Conservation (phyloP, 1,140 invertebrate genomes). For the Drosophila littoralis region DNA sequence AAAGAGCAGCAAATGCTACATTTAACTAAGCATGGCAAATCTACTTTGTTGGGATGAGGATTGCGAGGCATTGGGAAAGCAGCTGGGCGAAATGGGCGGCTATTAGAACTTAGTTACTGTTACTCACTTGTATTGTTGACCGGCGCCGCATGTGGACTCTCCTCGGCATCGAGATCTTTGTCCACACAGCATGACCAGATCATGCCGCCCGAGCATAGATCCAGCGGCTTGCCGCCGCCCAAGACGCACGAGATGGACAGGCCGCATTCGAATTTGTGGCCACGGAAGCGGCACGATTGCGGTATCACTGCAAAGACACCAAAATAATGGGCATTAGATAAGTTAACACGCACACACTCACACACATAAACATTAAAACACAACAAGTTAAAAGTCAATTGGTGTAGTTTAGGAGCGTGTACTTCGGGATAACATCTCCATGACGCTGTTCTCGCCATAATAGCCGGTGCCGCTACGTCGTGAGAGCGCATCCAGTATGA, state of each 20-base stretch:
- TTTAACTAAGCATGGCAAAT: slow-evolving; percentile 6
- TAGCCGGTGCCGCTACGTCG: slow-evolving; percentile 87
- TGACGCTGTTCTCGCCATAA: slow-evolving; percentile 88
- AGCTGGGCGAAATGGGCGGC: slow-evolving; percentile 7
- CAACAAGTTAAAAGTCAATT: slow-evolving; percentile 10
- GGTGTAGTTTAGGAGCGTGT: slow-evolving; percentile 59
- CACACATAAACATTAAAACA: neutral
- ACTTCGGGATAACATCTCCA: slow-evolving; percentile 94
- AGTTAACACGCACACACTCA: slow-evolving; percentile 13
- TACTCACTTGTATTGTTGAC: slow-evolving; percentile 95
- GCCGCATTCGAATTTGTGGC: slow-evolving; percentile 94
- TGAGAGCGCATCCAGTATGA: slow-evolving; percentile 89
- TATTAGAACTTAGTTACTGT: slow-evolving; percentile 21
- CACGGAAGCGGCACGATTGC: slow-evolving; percentile 94
- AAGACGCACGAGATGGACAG: slow-evolving; percentile 95
- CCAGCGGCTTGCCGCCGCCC: slow-evolving; percentile 92
- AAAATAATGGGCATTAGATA: slow-evolving; percentile 42
- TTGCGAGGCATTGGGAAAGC: slow-evolving; percentile 25
- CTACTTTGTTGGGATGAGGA: neutral
- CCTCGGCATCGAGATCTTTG: slow-evolving; percentile 86
- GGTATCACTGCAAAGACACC: slow-evolving; percentile 92
- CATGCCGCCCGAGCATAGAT: slow-evolving; percentile 96
- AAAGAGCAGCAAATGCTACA: slow-evolving; percentile 32
- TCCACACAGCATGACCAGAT: slow-evolving; percentile 97
- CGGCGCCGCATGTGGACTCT: slow-evolving; percentile 85